Evolutionary conservation across 2,113 vertebrate genomes (phyloP), one percentile per base, ranked within the genome.

Genomic region (Onychorhynchus coronatus): DNA sequence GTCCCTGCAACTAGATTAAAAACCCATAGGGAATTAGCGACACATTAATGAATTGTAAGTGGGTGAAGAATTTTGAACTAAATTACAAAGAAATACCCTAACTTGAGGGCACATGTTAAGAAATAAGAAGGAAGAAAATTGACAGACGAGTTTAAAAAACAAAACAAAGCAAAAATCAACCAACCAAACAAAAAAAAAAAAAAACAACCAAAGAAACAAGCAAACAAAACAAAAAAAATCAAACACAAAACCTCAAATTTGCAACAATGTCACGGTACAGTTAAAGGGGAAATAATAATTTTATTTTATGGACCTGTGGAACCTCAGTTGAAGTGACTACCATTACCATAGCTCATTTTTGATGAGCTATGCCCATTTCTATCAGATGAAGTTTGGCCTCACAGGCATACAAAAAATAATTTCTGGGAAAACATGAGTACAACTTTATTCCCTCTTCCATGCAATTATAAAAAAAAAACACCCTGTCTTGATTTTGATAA

Each of bases 51-150:
- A 95, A 96, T 92, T 95, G 50, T 49, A 97, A 96, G 53, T 67
- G 96, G 82, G 82, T 97, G 91, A 96, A 94, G 71, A 95, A 94
- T 97, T 97, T 96, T 95, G 61, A 92, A 71, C 35, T 85, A 53
- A 91, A 90, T 62, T 91, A 30, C 9, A 66, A 66, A 85, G 56
- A 92, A 68, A 92, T 8, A 18, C 2, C 14, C 42, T 81, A 89
- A 85, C 39, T 89, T 46, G 23, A 86, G 82, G 76, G 59, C 63
- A 71, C 12, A 47, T 68, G 70, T 39, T 95, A 91, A 96, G 61
- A 91, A 87, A 50, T 52, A 25, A 88, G 65, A 96, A 93, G 28
- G 39, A 85, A 89, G 73, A 75, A n/a, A 91, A 66, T 55, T 9
- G 24, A 27, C 72, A 58, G 7, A 68, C 11, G 14, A 70, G 2